These are phyloP conservation scores for Steromphala cineraria DNA, from an alignment of 2,888 invertebrate species.

Conservation along the genomic window DNA sequence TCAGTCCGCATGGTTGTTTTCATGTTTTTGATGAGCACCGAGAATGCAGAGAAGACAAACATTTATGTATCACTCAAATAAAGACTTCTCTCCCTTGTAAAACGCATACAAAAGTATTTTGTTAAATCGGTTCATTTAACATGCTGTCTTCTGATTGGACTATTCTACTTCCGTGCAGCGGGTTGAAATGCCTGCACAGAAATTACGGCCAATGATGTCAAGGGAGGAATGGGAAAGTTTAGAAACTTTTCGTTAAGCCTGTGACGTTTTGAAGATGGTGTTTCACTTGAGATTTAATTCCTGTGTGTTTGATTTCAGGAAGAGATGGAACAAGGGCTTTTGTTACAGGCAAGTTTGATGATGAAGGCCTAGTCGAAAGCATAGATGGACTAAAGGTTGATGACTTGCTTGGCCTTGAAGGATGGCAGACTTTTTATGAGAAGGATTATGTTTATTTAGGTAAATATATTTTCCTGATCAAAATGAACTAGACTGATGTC, in stretches of 20 bases:
- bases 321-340: conserved; percentile 93
- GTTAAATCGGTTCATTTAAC: no score
- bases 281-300: neutral
- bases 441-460: conserved; percentile 88
- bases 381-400: conserved; percentile 79
- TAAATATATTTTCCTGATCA: conserved; percentile 71
- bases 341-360: conserved; percentile 91
- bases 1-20: no score
- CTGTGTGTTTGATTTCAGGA: conserved; percentile 78
- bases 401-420: conserved; percentile 84
- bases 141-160: no score
- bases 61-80: no score
- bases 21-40: no score
- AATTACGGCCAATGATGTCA: no score
- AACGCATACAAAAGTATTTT: no score
- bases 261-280: neutral
- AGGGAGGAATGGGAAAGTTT: no score
- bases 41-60: no score
- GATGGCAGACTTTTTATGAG: conserved; percentile 91
- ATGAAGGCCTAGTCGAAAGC: conserved; percentile 85
- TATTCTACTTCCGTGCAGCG: no score
- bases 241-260: no score
- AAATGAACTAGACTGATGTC: neutral
- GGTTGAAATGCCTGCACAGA: no score
- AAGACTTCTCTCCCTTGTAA: neutral